These are phyloP conservation scores for Sesia apiformis DNA, from an alignment of 2,888 invertebrate genomes.

Conservation along the genomic window DNA sequence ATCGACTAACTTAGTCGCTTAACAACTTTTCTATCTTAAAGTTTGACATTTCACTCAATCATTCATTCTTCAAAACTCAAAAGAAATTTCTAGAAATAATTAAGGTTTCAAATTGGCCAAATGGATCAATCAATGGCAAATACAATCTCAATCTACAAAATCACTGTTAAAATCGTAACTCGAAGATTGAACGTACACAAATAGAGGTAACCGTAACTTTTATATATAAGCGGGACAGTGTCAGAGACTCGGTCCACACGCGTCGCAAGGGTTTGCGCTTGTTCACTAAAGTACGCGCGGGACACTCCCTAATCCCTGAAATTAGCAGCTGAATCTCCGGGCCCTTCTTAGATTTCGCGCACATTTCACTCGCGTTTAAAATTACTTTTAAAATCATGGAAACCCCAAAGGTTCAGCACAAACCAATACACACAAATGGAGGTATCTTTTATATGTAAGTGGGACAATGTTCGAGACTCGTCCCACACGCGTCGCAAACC, in stretches of 20 bases:
- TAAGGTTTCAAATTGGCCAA: too few relatives aligned
- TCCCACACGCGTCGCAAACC: conserved; percentile 80
- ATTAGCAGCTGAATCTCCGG: conserved; percentile 78
- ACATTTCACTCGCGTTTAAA: conserved; percentile 82
- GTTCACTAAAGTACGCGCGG: conserved; percentile 84
- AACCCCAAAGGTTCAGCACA: too few relatives aligned
- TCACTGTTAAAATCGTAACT: too few relatives aligned
- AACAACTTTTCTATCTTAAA: too few relatives aligned
- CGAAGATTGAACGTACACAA: too few relatives aligned
- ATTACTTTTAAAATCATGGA: too few relatives aligned
- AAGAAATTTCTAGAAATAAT: too few relatives aligned
- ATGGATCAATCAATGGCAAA: too few relatives aligned
- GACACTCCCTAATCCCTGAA: conserved; percentile 84
- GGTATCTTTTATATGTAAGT: conserved; percentile 77
- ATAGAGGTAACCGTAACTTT: background rate
- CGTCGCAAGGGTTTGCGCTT: conserved; percentile 80
- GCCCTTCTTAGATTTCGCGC: conserved; percentile 78
- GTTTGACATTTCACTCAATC: too few relatives aligned
- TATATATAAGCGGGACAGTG: conserved; percentile 86
- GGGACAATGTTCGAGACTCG: conserved; percentile 81
- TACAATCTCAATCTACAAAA: too few relatives aligned
- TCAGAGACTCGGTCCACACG: conserved; percentile 79
- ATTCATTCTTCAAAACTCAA: too few relatives aligned
- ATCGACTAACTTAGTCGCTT: background rate
- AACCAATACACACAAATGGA: too few relatives aligned